Percentiles rank a stretch among this genome's conserved stretches.
phyloP scores from a whole-genome alignment of 2,797 vertebrate genomes.

The Nannoperca australis region DNA sequence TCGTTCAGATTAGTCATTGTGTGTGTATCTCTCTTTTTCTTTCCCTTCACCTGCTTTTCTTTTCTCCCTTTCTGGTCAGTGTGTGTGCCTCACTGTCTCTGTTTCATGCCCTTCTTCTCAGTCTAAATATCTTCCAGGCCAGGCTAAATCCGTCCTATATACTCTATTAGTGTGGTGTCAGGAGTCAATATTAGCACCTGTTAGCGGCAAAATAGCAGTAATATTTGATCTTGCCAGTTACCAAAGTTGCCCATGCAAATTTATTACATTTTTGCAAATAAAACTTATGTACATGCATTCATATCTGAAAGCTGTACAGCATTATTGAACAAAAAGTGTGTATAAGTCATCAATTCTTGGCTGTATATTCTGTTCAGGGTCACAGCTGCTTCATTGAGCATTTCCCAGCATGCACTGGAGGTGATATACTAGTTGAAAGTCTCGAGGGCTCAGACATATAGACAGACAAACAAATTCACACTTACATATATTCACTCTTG shows the following conservation, averaged over 20 bases:
- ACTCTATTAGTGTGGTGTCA: slow-evolving; percentile 5
- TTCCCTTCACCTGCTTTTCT: slow-evolving; percentile 49
- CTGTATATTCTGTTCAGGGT: slow-evolving; percentile 23
- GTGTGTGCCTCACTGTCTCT: slow-evolving; percentile 26
- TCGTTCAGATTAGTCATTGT: slow-evolving; percentile 80
- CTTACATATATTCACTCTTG: slow-evolving; percentile 1
- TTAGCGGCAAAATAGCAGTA: slow-evolving; percentile 25
- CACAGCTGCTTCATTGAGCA: slow-evolving; percentile 33
- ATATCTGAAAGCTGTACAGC: background rate
- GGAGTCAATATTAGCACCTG: slow-evolving; percentile 25
- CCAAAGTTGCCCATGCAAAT: background rate
- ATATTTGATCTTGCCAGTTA: slow-evolving; percentile 18
- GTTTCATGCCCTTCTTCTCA: slow-evolving; percentile 21
- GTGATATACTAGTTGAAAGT: slow-evolving; percentile 19
- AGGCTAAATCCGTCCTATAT: slow-evolving; percentile 13
- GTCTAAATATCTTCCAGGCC: slow-evolving; percentile 28
- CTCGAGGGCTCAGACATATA: slow-evolving; percentile 36
- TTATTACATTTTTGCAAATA: no score
- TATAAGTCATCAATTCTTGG: slow-evolving; percentile 18
- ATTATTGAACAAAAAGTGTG: slow-evolving; percentile 16
- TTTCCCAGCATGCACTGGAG: slow-evolving; percentile 34
- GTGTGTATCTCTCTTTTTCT: slow-evolving; percentile 39
- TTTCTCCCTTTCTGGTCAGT: slow-evolving; percentile 25
- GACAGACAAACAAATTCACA: slow-evolving; percentile 44
- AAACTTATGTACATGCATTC: background rate